These are phyloP conservation scores for Anabas testudineus DNA, from an alignment of 2,797 vertebrate genomes.

Conservation along the genomic window DNA sequence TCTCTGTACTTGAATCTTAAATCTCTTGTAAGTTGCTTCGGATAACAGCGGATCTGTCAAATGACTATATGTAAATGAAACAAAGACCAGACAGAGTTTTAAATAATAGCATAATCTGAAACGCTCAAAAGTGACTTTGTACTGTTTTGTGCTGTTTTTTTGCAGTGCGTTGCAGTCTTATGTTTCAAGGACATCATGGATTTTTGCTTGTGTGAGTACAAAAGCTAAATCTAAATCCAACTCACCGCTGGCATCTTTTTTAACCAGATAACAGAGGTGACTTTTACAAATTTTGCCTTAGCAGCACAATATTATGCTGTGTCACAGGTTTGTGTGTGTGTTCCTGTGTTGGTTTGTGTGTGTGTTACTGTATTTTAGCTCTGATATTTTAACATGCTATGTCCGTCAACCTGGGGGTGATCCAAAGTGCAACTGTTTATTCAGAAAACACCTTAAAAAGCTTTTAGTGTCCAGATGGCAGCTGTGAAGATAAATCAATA, in stretches of 20 bases:
- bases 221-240: conserved; percentile 10
- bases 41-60: too few species aligned
- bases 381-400: too few species aligned
- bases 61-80: too few species aligned
- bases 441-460: too few species aligned
- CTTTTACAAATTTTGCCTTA: conserved; percentile 34
- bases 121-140: conserved; percentile 7
- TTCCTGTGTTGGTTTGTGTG: conserved; percentile 13
- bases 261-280: conserved; percentile 33
- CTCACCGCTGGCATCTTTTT: conserved; percentile 14
- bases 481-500: too few species aligned
- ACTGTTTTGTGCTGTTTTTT: neutral
- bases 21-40: too few species aligned
- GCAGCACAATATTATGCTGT: conserved; percentile 23
- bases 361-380: too few species aligned
- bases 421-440: too few species aligned
- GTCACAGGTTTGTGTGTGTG: conserved; percentile 28
- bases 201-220: conserved; percentile 1
- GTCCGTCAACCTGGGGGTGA: too few species aligned
- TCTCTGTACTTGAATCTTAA: too few species aligned
- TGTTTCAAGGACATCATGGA: neutral
- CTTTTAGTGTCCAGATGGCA: too few species aligned
- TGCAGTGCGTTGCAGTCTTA: neutral
- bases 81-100: too few species aligned
- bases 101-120: neutral